A percentile compares a stretch with the other conserved stretches of the same genome.
Conservation (phyloP, 23 tunicate genomes). For the Styela plicata region DNA sequence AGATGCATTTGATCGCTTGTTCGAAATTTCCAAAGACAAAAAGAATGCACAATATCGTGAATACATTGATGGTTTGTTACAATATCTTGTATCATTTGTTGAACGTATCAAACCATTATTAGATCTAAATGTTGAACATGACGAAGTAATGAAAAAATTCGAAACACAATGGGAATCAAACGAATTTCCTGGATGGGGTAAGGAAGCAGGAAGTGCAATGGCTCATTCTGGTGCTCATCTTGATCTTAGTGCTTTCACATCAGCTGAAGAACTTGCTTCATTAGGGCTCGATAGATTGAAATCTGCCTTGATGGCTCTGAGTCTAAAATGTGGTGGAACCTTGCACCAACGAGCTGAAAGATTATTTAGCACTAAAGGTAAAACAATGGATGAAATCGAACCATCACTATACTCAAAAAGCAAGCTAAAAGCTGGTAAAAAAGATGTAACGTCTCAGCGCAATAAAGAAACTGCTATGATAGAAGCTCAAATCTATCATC, state of each 20-base stretch:
- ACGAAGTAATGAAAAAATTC: conserved; percentile 45
- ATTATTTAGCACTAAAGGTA: conserved; percentile 91
- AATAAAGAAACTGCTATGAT: conserved; percentile 61
- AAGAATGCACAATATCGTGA: conserved; percentile 81
- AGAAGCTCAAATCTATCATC: conserved; percentile 84
- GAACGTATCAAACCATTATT: conserved; percentile 76
- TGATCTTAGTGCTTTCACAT: conserved; percentile 83
- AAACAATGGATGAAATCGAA: conserved; percentile 59
- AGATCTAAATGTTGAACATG: conserved; percentile 53
- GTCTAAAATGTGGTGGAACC: conserved; percentile 98
- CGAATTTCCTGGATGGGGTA: conserved; percentile 98
- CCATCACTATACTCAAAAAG: conserved; percentile 74
- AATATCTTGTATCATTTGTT: conserved; percentile 65
- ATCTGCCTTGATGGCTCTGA: conserved; percentile 95
- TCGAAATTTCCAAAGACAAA: conserved; percentile 66
- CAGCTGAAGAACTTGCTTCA: conserved; percentile 85
- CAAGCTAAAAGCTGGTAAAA: conserved; percentile 45
- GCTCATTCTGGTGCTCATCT: conserved; percentile 91
- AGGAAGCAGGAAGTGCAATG: conserved; percentile 95
- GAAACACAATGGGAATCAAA: conserved; percentile 73
- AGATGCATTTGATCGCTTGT: conserved; percentile 77
- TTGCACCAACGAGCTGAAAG: conserved; percentile 85
- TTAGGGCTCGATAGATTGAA: conserved; percentile 94
- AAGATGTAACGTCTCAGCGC: background rate
- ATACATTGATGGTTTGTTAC: conserved; percentile 42